A percentile compares a stretch with the other conserved stretches of the same genome.
These are phyloP conservation scores for Scaptomyza pallida DNA, from an alignment of 1,140 invertebrate species.

Conservation along the genomic window DNA sequence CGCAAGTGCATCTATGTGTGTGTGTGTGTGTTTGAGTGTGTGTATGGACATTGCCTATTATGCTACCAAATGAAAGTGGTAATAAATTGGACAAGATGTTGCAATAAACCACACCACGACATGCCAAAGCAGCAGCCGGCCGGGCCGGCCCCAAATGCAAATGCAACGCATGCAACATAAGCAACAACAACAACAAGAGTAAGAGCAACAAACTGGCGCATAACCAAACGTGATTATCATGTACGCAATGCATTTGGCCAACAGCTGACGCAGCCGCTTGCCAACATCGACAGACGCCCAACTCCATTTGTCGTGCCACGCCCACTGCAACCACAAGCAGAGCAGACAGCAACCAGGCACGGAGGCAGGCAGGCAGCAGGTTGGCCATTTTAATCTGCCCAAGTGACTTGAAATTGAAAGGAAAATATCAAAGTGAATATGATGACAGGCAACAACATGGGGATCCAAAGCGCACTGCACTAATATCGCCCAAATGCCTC, in stretches of 20 bases:
- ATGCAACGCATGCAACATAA: slow-evolving; percentile 35
- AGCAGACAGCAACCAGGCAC: slow-evolving; percentile 29
- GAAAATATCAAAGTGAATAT: slow-evolving; percentile 82
- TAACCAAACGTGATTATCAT: slow-evolving; percentile 69
- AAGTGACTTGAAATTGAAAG: slow-evolving; percentile 76
- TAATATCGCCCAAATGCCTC: slow-evolving; percentile 43
- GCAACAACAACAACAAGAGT: slow-evolving; percentile 21
- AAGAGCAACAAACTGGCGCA: slow-evolving; percentile 38
- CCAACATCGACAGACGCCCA: slow-evolving; percentile 14
- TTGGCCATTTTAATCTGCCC: slow-evolving; percentile 75
- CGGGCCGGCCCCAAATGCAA: slow-evolving; percentile 51
- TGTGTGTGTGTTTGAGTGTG: slow-evolving; percentile 31
- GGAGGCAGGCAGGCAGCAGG: slow-evolving; percentile 28
- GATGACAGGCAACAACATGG: slow-evolving; percentile 48
- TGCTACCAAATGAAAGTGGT: slow-evolving; percentile 83
- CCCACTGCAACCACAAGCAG: slow-evolving; percentile 33
- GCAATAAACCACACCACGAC: slow-evolving; percentile 79
- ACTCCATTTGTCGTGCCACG: slow-evolving; percentile 13
- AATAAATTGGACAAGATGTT: slow-evolving; percentile 84
- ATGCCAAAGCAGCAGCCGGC: slow-evolving; percentile 55
- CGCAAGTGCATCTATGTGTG: slow-evolving; percentile 53
- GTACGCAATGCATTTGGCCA: slow-evolving; percentile 67
- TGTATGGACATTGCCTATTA: slow-evolving; percentile 67
- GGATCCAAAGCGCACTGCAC: no score
- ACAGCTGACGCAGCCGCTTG: slow-evolving; percentile 66